Percentiles rank a stretch among this genome's conserved stretches.
phyloP scores from a whole-genome alignment of 2,888 invertebrate genomes.

The Drosophila ustulata region DNA sequence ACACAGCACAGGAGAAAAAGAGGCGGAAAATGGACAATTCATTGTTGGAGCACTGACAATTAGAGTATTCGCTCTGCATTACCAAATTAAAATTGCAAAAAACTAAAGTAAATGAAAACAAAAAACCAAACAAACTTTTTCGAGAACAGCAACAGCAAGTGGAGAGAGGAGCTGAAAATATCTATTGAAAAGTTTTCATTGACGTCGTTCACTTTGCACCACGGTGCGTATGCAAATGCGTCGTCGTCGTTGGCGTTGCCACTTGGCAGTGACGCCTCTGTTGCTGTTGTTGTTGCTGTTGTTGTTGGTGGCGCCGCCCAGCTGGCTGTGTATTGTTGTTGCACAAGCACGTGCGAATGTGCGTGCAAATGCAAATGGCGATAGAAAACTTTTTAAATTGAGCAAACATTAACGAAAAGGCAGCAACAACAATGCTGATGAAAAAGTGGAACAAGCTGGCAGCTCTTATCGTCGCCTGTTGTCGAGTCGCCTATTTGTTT shows the following conservation, averaged over 20 bases:
- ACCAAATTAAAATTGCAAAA: slow-evolving; percentile 73
- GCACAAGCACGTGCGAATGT: slow-evolving; percentile 74
- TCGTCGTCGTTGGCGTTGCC: slow-evolving; percentile 45
- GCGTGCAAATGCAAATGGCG: slow-evolving; percentile 78
- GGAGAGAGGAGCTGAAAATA: slow-evolving; percentile 22
- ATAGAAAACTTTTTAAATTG: slow-evolving; percentile 79
- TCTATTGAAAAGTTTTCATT: slow-evolving; percentile 48
- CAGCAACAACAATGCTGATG: slow-evolving; percentile 29
- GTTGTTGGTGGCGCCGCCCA: slow-evolving; percentile 26
- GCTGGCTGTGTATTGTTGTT: slow-evolving; percentile 19
- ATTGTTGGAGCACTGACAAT: slow-evolving; percentile 65
- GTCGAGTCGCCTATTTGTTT: slow-evolving; percentile 69
- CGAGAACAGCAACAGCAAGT: too few relatives aligned
- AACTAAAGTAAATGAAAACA: slow-evolving; percentile 24
- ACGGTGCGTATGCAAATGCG: slow-evolving; percentile 74
- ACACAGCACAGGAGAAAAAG: background rate
- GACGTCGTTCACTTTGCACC: slow-evolving; percentile 47
- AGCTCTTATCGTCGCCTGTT: slow-evolving; percentile 69
- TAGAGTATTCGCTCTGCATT: slow-evolving; percentile 67
- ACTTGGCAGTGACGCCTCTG: slow-evolving; percentile 41
- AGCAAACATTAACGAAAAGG: slow-evolving; percentile 76
- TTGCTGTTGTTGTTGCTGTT: too few relatives aligned
- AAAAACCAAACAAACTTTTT: slow-evolving; percentile 63
- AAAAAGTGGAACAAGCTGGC: slow-evolving; percentile 51
- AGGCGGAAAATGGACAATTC: slow-evolving; percentile 31